Conservation (phyloP, 2,888 invertebrate genomes). For the Sericinus montela region DNA sequence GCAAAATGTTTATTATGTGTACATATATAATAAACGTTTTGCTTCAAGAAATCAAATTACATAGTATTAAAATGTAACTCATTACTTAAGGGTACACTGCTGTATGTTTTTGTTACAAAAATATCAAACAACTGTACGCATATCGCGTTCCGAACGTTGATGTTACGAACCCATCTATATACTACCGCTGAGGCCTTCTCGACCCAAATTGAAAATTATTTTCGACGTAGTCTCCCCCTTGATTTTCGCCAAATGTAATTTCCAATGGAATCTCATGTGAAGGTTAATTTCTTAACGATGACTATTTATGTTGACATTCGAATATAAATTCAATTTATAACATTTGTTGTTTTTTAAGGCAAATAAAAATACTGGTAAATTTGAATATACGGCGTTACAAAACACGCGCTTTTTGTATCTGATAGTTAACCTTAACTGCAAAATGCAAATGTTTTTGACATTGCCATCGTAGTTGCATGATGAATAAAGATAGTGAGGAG, state of each 20-base stretch:
- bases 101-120: conserved; percentile 10
- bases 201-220: conserved; percentile 70
- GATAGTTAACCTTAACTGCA: too few species aligned
- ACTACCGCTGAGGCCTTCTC: conserved; percentile 43
- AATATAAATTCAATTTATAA: background rate
- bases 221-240: conserved; percentile 60
- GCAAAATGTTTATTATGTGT: too few species aligned
- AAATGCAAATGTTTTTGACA: too few species aligned
- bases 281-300: conserved; percentile 49
- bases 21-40: too few species aligned
- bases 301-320: conserved; percentile 21
- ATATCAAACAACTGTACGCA: conserved; percentile 18
- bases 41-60: too few species aligned
- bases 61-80: too few species aligned
- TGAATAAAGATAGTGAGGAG: too few species aligned
- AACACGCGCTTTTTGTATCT: too few species aligned
- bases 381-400: too few species aligned
- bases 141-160: conserved; percentile 18
- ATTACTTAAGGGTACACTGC: background rate
- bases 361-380: too few species aligned
- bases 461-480: too few species aligned
- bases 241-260: conserved; percentile 72
- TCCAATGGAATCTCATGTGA: conserved; percentile 64
- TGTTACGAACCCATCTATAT: conserved; percentile 18
- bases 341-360: too few species aligned